These are phyloP conservation scores for Thunnus maccoyii DNA, from an alignment of 2,113 vertebrate species.

Conservation along the genomic window DNA sequence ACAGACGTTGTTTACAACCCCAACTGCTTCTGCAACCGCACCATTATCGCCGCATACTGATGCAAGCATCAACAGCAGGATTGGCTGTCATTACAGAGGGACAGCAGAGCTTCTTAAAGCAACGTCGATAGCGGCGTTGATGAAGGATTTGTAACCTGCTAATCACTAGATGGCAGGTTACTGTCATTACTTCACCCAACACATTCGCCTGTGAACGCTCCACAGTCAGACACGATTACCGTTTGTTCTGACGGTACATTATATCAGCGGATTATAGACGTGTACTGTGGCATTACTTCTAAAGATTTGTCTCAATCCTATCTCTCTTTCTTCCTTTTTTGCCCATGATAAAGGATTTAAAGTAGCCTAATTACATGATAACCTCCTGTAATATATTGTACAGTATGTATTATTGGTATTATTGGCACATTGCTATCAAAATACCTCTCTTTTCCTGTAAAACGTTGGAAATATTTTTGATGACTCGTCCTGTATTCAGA, in stretches of 20 bases:
- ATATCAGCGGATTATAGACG: neutral
- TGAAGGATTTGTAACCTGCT: constrained; percentile 43
- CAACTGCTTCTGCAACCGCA: constrained; percentile 61
- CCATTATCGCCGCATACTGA: constrained; percentile 78
- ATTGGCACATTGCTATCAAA: too few species aligned
- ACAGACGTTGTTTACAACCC: constrained; percentile 80
- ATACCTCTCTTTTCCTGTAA: too few species aligned
- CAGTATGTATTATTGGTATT: too few species aligned
- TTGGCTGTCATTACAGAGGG: constrained; percentile 51
- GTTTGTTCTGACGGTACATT: neutral
- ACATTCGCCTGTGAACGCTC: neutral
- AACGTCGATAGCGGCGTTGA: constrained; percentile 41
- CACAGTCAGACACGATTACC: neutral
- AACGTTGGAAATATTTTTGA: too few species aligned
- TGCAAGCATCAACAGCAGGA: constrained; percentile 61
- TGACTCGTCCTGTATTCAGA: too few species aligned
- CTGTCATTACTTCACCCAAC: neutral
- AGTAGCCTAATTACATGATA: too few species aligned
- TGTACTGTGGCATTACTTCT: too few species aligned
- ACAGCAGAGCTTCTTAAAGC: constrained; percentile 35
- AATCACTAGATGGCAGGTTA: constrained; percentile 44
- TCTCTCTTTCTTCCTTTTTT: too few species aligned
- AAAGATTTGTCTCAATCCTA: too few species aligned
- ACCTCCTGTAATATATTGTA: too few species aligned
- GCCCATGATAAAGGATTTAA: too few species aligned